Conservation (phyloP, 2,888 invertebrate species). For the Coecobrya sp. region DNA sequence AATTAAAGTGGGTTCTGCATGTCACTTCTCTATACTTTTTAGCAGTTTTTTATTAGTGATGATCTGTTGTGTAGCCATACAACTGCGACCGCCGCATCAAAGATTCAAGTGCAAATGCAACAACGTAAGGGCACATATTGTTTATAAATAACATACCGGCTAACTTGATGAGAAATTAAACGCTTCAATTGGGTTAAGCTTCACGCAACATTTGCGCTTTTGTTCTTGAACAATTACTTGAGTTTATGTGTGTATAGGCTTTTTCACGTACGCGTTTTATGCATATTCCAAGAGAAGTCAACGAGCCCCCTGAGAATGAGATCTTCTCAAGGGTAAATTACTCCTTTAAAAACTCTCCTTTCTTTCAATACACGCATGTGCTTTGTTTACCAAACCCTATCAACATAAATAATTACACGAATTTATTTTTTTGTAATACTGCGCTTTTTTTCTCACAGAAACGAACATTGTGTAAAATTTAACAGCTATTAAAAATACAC, state of each 20-base stretch:
- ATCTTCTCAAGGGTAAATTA: slow-evolving; percentile 77
- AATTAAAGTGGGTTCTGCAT: slow-evolving; percentile 52
- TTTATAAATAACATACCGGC: slow-evolving; percentile 28
- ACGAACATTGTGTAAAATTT: slow-evolving; percentile 35
- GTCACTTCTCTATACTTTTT: slow-evolving; percentile 52
- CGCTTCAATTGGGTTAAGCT: slow-evolving; percentile 71
- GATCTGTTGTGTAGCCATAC: background rate
- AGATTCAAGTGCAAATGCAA: slow-evolving; percentile 69
- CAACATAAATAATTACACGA: slow-evolving; percentile 35
- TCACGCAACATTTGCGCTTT: slow-evolving; percentile 68
- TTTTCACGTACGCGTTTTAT: background rate
- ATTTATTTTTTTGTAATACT: slow-evolving; percentile 11
- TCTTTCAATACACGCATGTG: slow-evolving; percentile 5
- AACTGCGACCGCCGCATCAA: background rate
- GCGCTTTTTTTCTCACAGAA: slow-evolving; percentile 29
- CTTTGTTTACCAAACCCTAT: slow-evolving; percentile 34
- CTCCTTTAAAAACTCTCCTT: slow-evolving; percentile 47
- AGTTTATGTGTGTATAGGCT: background rate
- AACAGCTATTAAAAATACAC: slow-evolving; percentile 3
- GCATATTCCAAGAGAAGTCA: slow-evolving; percentile 67
- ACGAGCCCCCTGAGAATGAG: slow-evolving; percentile 77
- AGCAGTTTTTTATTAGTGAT: too few relatives aligned
- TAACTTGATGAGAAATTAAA: slow-evolving; percentile 68
- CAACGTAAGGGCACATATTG: slow-evolving; percentile 16
- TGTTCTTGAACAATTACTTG: slow-evolving; percentile 36